Base-by-base conservation (phyloP, 2,888 invertebrate species). In the Drosophila merina region DNA sequence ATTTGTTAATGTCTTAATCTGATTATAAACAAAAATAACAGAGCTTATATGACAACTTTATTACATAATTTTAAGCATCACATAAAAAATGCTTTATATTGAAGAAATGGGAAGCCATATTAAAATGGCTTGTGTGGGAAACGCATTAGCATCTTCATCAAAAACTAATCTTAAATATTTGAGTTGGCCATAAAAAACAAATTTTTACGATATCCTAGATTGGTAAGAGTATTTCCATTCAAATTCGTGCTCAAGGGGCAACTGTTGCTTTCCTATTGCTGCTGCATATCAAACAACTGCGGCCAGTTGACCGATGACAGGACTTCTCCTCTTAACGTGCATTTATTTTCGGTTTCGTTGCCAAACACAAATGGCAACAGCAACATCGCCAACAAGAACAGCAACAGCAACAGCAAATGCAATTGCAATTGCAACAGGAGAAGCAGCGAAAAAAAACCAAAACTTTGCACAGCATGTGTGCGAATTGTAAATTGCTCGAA, bases 291-390 rank as follows among this genome's bases (percentile, higher is more conserved):
- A 86, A 84, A 73, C 82, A 87, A 87, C 81, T 87, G 87, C 62
- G 69, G 66, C 76, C 72, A 68, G 77, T 77, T 77, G 85, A 82
- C 78, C 82, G 82, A 62, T 83, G 88, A 82, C 88, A 87, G 83
- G 74, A 82, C 72, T 51, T 62, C 70, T 55, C 86, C 60, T 67
- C 69, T 77, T 70, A 73, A 66, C 73, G 79, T 81, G 82, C 88
- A 87, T 83, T 83, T 79, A 81, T 82, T 82, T 82, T 83, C 83
- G 74, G 70, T 83, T 83, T 85, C 88, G 71, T 87, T 87, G 72
- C 72, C 82, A 78, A 73, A 55, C 55, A 55, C 4, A 14, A 42
- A 57, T 55, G 45, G 52, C 52, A 60, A 51, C 25, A 42, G 38
- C 49, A 51, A 33, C n/a, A n/a, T 12, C 36, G 20, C 20, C 20